These are phyloP conservation scores for Blastobasis adustella DNA, from an alignment of 2,888 invertebrate genomes.

Conservation along the genomic window DNA sequence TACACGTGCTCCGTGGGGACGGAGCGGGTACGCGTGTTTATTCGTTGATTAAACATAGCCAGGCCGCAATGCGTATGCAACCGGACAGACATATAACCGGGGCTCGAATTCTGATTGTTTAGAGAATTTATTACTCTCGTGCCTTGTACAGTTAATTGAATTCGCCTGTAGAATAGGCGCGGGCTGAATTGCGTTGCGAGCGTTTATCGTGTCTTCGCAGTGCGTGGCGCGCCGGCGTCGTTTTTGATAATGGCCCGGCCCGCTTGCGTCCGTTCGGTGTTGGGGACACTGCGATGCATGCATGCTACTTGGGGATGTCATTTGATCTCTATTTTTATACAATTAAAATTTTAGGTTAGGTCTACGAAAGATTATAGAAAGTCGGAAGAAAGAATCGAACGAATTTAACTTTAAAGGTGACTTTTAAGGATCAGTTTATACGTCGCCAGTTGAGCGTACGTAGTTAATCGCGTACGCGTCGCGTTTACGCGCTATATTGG, in stretches of 20 bases:
- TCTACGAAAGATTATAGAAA: too few species aligned
- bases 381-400: too few species aligned
- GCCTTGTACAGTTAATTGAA: slow-evolving; percentile 74
- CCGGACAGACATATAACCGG: slow-evolving; percentile 70
- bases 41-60: slow-evolving; percentile 69
- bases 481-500: too few species aligned
- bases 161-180: slow-evolving; percentile 70
- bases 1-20: slow-evolving; percentile 43
- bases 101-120: slow-evolving; percentile 74
- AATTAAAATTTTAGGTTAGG: too few species aligned
- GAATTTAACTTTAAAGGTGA: too few species aligned
- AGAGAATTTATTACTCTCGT: slow-evolving; percentile 73
- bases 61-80: slow-evolving; percentile 72
- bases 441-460: too few species aligned
- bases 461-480: too few species aligned
- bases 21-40: slow-evolving; percentile 54
- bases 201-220: slow-evolving; percentile 60
- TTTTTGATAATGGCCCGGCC: slow-evolving; percentile 38
- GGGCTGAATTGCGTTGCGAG: slow-evolving; percentile 57
- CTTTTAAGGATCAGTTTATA: too few species aligned
- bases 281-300: too few species aligned
- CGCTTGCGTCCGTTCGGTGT: too few species aligned
- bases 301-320: too few species aligned
- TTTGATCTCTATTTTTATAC: too few species aligned
- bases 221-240: slow-evolving; percentile 37